Percentiles rank a stretch among this genome's conserved stretches.
Conservation (phyloP, 2,888 invertebrate species). For the Habroteleia sp. region DNA sequence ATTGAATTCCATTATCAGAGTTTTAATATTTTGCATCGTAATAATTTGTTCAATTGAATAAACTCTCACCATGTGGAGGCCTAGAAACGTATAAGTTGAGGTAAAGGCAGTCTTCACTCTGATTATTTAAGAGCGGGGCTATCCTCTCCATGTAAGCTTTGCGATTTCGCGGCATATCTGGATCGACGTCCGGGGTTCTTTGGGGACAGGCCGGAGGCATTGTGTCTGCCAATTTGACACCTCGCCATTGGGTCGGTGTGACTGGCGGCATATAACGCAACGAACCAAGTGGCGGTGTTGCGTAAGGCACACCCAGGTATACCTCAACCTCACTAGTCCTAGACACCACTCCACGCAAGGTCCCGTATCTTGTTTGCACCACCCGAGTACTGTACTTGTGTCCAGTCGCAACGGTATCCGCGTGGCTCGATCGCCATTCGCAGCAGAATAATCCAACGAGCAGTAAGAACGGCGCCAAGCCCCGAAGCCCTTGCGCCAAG, state of each 20-base stretch:
- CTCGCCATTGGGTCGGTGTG: slow-evolving; percentile 91
- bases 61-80: slow-evolving; percentile 79
- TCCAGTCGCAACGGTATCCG: slow-evolving; percentile 82
- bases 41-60: not conserved
- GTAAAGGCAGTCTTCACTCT: slow-evolving; percentile 98
- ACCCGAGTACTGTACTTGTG: slow-evolving; percentile 92
- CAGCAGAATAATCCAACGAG: slow-evolving; percentile 67
- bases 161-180: slow-evolving; percentile 88
- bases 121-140: slow-evolving; percentile 91
- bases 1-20: no score
- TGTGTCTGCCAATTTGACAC: slow-evolving; percentile 89
- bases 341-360: slow-evolving; percentile 91
- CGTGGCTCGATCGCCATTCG: slow-evolving; percentile 66
- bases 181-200: slow-evolving; percentile 83
- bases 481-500: slow-evolving; percentile 8
- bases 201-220: slow-evolving; percentile 95
- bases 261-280: slow-evolving; percentile 98
- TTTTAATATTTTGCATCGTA: no score
- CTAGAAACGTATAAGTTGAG: slow-evolving; percentile 97
- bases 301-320: slow-evolving; percentile 96
- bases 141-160: slow-evolving; percentile 92
- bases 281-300: slow-evolving; percentile 93
- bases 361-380: slow-evolving; percentile 94
- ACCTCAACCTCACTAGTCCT: slow-evolving; percentile 93
- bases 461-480: slow-evolving; percentile 46